Base-by-base conservation (phyloP, 2,888 invertebrate genomes). In the Caenorhabditis uteleia region DNA sequence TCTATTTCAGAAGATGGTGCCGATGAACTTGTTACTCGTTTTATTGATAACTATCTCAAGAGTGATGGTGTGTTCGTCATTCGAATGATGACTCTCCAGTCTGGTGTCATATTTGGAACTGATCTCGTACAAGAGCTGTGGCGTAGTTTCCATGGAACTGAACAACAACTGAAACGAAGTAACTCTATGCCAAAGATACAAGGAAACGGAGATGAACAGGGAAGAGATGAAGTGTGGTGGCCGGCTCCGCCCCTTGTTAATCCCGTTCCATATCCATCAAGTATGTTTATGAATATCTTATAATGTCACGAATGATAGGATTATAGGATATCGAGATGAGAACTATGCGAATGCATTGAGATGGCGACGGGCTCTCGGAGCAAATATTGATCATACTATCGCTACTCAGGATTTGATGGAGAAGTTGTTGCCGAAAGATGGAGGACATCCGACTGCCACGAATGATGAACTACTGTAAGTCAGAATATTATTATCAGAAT, bases 71-170 rank as follows among this genome's bases (percentile, higher is more conserved):
- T 82, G 1, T 83, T 83, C 47, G 82, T 82, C 4, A 73, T 83
- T 29, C 65, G 83, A 33, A 83, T 83, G 82, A 62, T 83, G 36
- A 81, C 79, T 2, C 67, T 82, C 31, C 80, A 80, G 46, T 75
- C 79, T 20, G 81, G 82, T n/a, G 68, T 71, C 16, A 83, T 83
- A 18, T 83, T 83, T 56, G 80, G 79, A 23, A 83, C 81, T 7
- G 82, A 83, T 46, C 62, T 83, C 18, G 77, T 82, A 5, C 75
- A 69, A 21, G 69, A 76, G 16, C 68, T 83, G 2, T 83, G 80
- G 79, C 47, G 59, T 27, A 70, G 67, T 6, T 79, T 71, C 56
- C 72, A 61, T 48, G 78, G 79, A 23, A 45, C 68, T 1, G 79
- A 82, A 20, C 58, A 60, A 10, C 56, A 64, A 29, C 21, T 78